Percentiles rank a stretch among this genome's conserved stretches.
Conservation (phyloP, 2,113 vertebrate species). For the Phyllostomus discolor region DNA sequence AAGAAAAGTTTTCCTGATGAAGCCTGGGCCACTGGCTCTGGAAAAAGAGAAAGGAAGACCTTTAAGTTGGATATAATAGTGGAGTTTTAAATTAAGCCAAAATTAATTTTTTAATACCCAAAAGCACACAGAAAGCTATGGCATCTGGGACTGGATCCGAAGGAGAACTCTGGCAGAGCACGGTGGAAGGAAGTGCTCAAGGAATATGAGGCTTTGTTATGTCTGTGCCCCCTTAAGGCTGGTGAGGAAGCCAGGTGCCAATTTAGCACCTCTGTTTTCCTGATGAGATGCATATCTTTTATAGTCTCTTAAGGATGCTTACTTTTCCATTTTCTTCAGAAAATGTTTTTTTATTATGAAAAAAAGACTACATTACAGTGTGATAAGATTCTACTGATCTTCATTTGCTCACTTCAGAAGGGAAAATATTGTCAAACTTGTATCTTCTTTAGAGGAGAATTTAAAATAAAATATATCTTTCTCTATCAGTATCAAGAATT, state of each 20-base stretch:
- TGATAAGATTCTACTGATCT: slow-evolving; percentile 8
- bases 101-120: not conserved
- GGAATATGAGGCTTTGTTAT: not conserved
- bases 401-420: slow-evolving; percentile 7
- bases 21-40: not conserved
- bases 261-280: not conserved
- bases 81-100: not conserved
- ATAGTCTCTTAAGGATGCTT: not conserved
- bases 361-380: slow-evolving; percentile 7
- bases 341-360: slow-evolving; percentile 19
- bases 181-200: not conserved
- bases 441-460: slow-evolving; percentile 22
- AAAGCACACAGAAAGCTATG: slow-evolving; percentile 30
- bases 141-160: not conserved
- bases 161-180: not conserved
- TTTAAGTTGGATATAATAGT: not conserved
- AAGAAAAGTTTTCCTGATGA: not conserved
- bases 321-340: slow-evolving; percentile 42
- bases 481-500: not conserved
- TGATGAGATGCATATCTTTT: not conserved
- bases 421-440: not conserved
- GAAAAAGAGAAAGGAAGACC: not conserved
- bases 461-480: slow-evolving; percentile 12
- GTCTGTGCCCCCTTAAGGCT: not conserved
- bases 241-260: not conserved